A percentile compares a stretch with the other conserved stretches of the same genome.
These are phyloP conservation scores for Cryptocephalus primarius DNA, from an alignment of 2,888 invertebrate genomes.

Conservation along the genomic window DNA sequence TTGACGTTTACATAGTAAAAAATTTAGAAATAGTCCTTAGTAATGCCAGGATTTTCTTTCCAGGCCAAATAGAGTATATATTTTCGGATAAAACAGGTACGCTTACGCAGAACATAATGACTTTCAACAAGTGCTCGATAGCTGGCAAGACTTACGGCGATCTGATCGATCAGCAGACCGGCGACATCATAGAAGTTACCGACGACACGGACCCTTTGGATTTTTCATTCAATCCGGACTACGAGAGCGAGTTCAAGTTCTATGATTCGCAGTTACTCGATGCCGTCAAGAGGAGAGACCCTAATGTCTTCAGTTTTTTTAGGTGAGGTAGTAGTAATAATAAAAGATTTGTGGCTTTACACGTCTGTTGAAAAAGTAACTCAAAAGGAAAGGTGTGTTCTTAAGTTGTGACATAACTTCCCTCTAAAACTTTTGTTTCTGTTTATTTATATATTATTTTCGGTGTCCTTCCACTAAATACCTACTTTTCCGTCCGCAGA, in stretches of 20 bases:
- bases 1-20: no score
- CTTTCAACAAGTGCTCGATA: slow-evolving; percentile 97
- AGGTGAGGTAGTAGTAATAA: not conserved
- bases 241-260: slow-evolving; percentile 88
- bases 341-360: no score
- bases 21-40: no score
- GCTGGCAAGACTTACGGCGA: slow-evolving; percentile 89
- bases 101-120: slow-evolving; percentile 98
- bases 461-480: no score
- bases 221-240: slow-evolving; percentile 89
- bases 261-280: slow-evolving; percentile 80
- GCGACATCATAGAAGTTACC: slow-evolving; percentile 75
- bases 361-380: no score
- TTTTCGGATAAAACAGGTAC: slow-evolving; percentile 99
- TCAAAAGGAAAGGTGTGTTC: no score
- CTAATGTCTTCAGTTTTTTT: slow-evolving; percentile 78
- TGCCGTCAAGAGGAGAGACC: slow-evolving; percentile 65
- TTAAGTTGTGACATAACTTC: no score
- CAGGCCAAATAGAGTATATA: slow-evolving; percentile 95
- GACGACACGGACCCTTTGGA: slow-evolving; percentile 76
- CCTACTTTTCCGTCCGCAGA: slow-evolving; percentile 3
- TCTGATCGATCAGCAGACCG: slow-evolving; percentile 73
- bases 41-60: no score
- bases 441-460: no score
- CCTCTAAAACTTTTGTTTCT: no score